Percentiles rank a stretch among this genome's conserved stretches.
These are phyloP conservation scores for Setophaga kirtlandii DNA, from an alignment of 2,113 vertebrate genomes.

Conservation along the genomic window DNA sequence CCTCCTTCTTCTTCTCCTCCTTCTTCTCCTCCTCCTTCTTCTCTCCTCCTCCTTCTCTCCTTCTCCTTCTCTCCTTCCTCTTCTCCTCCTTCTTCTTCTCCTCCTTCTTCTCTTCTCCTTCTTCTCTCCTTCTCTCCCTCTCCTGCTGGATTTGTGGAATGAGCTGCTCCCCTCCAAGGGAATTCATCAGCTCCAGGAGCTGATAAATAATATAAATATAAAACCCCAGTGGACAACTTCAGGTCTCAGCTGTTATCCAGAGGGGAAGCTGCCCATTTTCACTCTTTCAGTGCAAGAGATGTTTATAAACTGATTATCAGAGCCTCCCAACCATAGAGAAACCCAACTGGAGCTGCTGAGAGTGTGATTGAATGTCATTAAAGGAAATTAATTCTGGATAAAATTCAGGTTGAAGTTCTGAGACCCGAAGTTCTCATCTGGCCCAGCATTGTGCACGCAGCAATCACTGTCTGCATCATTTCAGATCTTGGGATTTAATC, in stretches of 20 bases:
- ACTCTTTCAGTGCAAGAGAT: not conserved
- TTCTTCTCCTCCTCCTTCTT: too few species aligned
- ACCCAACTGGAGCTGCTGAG: not conserved
- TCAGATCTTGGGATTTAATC: not conserved
- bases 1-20: too few species aligned
- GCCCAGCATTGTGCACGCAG: not conserved
- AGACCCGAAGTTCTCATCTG: not conserved
- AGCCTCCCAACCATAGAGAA: not conserved
- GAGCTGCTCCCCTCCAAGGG: not conserved
- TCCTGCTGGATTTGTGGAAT: not conserved
- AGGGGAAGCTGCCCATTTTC: not conserved
- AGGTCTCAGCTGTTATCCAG: not conserved
- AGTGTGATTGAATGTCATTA: not conserved
- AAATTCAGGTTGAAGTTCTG: constrained; percentile 22
- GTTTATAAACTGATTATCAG: not conserved
- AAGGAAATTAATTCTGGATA: constrained; percentile 54
- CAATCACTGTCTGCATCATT: not conserved
- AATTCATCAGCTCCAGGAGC: not conserved
- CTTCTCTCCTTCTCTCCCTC: not conserved
- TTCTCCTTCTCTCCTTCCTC: too few species aligned
- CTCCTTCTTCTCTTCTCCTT: not conserved
- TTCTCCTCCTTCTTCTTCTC: not conserved
- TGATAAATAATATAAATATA: not conserved
- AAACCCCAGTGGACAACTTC: not conserved
- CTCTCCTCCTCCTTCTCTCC: too few species aligned